Percentiles rank a stretch among this genome's conserved stretches.
phyloP scores from a whole-genome alignment of 2,113 vertebrate genomes.

The Sprattus sprattus region DNA sequence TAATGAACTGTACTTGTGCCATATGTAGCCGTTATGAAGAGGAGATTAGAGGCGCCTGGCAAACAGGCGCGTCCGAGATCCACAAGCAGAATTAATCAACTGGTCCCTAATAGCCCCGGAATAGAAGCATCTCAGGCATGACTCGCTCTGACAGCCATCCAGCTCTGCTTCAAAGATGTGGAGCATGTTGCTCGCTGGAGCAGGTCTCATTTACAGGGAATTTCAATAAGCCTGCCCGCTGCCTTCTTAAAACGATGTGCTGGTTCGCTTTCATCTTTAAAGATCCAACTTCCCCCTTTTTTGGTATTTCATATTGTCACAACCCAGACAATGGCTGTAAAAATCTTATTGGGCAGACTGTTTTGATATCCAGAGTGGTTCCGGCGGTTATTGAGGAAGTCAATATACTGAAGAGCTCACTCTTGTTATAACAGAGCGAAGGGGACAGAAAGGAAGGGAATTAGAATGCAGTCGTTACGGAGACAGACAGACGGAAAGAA shows the following conservation, averaged over 20 bases:
- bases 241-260: slow-evolving; percentile 40
- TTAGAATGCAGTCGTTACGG: background rate
- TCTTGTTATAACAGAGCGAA: background rate
- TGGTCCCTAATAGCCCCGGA: slow-evolving; percentile 63
- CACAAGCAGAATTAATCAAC: slow-evolving; percentile 66
- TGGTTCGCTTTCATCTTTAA: background rate
- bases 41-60: slow-evolving; percentile 58
- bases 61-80: slow-evolving; percentile 52
- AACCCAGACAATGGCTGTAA: slow-evolving; percentile 8
- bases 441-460: background rate
- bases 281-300: background rate
- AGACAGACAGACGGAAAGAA: background rate
- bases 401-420: background rate
- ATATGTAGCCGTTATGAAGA: slow-evolving; percentile 63
- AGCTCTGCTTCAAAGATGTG: slow-evolving; percentile 61
- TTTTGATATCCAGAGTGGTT: slow-evolving; percentile 11
- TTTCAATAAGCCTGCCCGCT: slow-evolving; percentile 39
- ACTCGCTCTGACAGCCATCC: slow-evolving; percentile 63
- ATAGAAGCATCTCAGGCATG: slow-evolving; percentile 65
- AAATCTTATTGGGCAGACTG: slow-evolving; percentile 39
- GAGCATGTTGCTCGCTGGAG: slow-evolving; percentile 46
- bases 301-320: background rate
- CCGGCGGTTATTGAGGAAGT: slow-evolving; percentile 7
- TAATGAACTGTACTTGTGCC: slow-evolving; percentile 62
- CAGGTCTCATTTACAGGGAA: slow-evolving; percentile 59